Conservation (phyloP, 1,140 invertebrate species). For the Pseudobourletiella spinata region DNA sequence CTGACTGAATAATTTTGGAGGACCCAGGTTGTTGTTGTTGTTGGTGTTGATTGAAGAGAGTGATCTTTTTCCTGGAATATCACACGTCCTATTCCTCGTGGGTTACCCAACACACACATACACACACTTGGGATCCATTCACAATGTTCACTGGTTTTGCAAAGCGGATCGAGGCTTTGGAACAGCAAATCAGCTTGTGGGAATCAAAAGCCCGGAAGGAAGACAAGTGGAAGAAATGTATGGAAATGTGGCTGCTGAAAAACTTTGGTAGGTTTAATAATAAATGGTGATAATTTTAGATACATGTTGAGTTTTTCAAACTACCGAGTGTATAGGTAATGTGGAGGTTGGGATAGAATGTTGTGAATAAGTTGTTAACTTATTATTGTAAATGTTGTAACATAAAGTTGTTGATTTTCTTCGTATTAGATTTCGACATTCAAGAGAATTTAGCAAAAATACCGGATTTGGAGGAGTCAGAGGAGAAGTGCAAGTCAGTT, state of each 20-base stretch:
- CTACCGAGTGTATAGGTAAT: too few relatives aligned
- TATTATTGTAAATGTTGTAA: background rate
- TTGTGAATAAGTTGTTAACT: too few relatives aligned
- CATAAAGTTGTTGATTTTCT: background rate
- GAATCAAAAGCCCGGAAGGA: background rate
- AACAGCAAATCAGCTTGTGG: background rate
- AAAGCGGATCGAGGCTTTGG: background rate
- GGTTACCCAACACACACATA: too few relatives aligned
- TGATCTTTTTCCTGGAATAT: too few relatives aligned
- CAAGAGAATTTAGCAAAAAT: constrained; percentile 1
- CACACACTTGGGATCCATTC: too few relatives aligned
- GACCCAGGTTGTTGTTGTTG: too few relatives aligned
- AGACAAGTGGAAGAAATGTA: constrained; percentile 4
- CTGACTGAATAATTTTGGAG: too few relatives aligned
- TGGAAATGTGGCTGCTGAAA: background rate
- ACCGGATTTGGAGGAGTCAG: background rate
- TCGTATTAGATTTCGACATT: background rate
- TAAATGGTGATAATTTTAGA: too few relatives aligned
- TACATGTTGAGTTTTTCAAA: too few relatives aligned
- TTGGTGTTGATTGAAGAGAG: too few relatives aligned
- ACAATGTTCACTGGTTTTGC: background rate
- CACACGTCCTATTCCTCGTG: too few relatives aligned
- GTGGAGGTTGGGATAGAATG: too few relatives aligned
- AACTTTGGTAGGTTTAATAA: constrained; percentile 9
- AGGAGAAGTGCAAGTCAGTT: background rate